phyloP scores from a whole-genome alignment of 2,888 invertebrate genomes.

The Chymomyza procnemis region DNA sequence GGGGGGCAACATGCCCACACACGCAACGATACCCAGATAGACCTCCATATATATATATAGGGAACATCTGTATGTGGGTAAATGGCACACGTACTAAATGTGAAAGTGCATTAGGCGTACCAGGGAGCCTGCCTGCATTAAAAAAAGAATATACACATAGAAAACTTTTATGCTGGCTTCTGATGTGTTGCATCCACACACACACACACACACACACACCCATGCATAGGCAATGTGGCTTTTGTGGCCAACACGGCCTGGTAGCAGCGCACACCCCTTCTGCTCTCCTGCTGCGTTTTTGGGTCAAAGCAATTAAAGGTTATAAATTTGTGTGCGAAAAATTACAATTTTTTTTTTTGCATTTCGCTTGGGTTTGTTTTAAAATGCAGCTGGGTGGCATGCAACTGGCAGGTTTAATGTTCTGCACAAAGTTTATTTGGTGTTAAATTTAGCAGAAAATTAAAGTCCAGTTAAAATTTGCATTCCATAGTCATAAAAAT shows the following conservation, averaged over 20 bases:
- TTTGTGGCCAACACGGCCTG: constrained; percentile 46
- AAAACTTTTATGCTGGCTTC: background rate
- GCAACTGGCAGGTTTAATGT: background rate
- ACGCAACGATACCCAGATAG: background rate
- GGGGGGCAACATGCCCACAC: background rate
- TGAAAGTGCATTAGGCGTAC: constrained; percentile 65
- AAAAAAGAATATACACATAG: background rate
- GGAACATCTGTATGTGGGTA: constrained; percentile 52
- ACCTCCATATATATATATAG: background rate
- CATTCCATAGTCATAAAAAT: constrained; percentile 48
- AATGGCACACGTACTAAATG: constrained; percentile 60
- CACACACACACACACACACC: background rate
- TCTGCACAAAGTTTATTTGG: constrained; percentile 62
- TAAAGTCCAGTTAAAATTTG: constrained; percentile 71
- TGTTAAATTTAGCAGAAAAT: constrained; percentile 71
- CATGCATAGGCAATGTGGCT: constrained; percentile 60
- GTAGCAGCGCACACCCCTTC: constrained; percentile 22
- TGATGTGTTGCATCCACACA: background rate
- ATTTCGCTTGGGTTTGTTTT: background rate
- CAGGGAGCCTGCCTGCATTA: constrained; percentile 1
- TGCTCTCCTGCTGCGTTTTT: constrained; percentile 59
- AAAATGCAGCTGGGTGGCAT: background rate
- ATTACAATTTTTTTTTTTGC: constrained; percentile 45
- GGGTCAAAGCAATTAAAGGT: constrained; percentile 74
- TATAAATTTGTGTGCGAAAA: constrained; percentile 71